These are phyloP conservation scores for Drosophila takahashii DNA, from an alignment of 1,140 invertebrate species.

Conservation along the genomic window DNA sequence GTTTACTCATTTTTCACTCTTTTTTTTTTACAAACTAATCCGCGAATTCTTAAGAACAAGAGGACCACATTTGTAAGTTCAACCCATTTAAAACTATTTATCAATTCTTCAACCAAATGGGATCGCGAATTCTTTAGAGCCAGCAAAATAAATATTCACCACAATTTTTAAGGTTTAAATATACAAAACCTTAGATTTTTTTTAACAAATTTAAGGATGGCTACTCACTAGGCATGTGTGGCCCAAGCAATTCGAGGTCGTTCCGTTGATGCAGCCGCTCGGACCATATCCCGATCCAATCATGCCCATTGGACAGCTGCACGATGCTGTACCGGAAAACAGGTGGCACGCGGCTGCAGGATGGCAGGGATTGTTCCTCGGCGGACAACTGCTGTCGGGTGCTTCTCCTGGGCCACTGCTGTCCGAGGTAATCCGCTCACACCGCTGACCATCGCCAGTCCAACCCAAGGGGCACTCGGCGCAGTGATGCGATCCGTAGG, in stretches of 20 bases:
- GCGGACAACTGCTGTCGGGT: conserved; percentile 37
- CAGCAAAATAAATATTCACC: no score
- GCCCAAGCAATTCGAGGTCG: conserved; percentile 51
- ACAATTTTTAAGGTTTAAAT: no score
- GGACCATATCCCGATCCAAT: conserved; percentile 92
- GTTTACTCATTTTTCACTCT: no score
- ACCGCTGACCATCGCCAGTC: conserved; percentile 91
- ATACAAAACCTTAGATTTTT: no score
- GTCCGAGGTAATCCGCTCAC: conserved; percentile 21
- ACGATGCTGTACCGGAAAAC: conserved; percentile 87
- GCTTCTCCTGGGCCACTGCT: not conserved
- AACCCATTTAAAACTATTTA: no score
- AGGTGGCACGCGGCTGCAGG: conserved; percentile 91
- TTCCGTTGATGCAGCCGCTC: conserved; percentile 88
- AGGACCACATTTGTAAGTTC: no score
- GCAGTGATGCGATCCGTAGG: conserved; percentile 92
- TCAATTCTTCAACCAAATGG: no score
- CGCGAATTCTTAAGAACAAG: no score
- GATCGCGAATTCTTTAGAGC: no score
- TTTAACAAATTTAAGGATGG: not conserved
- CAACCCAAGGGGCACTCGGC: conserved; percentile 94
- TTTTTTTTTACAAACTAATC: no score
- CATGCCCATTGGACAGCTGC: conserved; percentile 92
- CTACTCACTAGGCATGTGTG: conserved; percentile 66
- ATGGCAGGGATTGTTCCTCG: conserved; percentile 87